Percentiles rank a stretch among this genome's conserved stretches.
These are phyloP conservation scores for Atta cephalotes DNA, from an alignment of 1,140 invertebrate genomes.

Conservation along the genomic window DNA sequence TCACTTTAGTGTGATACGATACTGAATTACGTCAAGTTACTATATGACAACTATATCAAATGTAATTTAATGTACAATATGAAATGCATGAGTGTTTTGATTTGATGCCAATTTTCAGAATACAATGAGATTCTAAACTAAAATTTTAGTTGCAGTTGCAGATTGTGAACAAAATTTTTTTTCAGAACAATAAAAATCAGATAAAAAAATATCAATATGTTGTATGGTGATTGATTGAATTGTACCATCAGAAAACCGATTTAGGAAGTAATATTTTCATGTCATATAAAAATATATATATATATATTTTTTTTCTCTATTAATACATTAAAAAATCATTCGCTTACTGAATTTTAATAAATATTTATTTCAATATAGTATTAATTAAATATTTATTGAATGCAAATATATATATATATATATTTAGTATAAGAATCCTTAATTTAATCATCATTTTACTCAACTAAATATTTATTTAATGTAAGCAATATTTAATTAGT, in stretches of 20 bases:
- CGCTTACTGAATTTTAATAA: too few relatives aligned
- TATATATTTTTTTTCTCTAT: background rate
- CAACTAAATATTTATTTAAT: too few relatives aligned
- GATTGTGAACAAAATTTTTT: background rate
- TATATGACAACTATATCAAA: background rate
- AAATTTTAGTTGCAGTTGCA: background rate
- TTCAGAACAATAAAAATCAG: background rate
- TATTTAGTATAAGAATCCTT: too few relatives aligned
- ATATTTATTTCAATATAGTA: too few relatives aligned
- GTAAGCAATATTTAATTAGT: too few relatives aligned
- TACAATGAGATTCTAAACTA: background rate
- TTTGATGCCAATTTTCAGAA: background rate
- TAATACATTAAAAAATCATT: background rate
- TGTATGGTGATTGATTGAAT: background rate
- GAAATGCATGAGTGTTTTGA: background rate
- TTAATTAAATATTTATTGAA: too few relatives aligned
- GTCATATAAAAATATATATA: too few relatives aligned
- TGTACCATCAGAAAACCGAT: background rate
- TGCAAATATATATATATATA: too few relatives aligned
- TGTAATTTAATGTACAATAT: constrained; percentile 8
- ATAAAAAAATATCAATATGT: background rate
- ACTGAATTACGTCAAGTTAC: background rate
- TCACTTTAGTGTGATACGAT: background rate
- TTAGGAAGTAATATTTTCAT: background rate
- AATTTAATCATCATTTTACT: too few relatives aligned